Percentiles rank a stretch among this genome's conserved stretches.
These are phyloP conservation scores for Stomatorhinus walkeri DNA, from an alignment of 2,797 vertebrate species.

Conservation along the genomic window DNA sequence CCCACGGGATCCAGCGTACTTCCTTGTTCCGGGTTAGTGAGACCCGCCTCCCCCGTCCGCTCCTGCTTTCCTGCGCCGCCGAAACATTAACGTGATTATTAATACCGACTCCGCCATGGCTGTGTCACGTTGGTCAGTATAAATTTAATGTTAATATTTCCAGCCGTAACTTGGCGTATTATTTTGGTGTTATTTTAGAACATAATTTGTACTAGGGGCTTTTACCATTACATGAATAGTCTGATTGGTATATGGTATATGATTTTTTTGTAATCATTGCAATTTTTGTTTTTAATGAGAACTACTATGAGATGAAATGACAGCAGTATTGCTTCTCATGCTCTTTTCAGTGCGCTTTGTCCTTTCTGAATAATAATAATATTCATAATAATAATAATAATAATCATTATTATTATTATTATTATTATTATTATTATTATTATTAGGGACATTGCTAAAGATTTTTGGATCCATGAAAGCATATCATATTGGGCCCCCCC, in stretches of 20 bases:
- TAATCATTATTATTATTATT: no score
- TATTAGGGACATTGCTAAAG: no score
- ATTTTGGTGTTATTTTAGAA: not conserved
- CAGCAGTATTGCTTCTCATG: not conserved
- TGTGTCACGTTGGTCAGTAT: not conserved
- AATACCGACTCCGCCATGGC: not conserved
- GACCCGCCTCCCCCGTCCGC: not conserved
- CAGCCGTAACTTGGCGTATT: not conserved
- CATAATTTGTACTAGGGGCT: not conserved
- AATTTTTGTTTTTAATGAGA: not conserved
- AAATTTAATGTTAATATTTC: not conserved
- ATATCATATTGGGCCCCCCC: not conserved
- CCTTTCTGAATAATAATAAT: not conserved
- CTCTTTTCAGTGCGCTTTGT: not conserved
- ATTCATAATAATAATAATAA: no score
- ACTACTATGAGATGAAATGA: not conserved
- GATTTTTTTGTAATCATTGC: not conserved
- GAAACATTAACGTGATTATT: not conserved
- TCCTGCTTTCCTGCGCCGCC: not conserved
- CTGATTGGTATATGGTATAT: not conserved
- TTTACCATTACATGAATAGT: not conserved
- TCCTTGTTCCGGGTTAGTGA: constrained; percentile 30
- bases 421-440: not conserved
- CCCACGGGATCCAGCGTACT: constrained; percentile 1
- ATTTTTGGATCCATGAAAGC: not conserved